Evolutionary conservation across 2,888 invertebrate genomes (phyloP), one percentile per base, ranked within the genome.

Genomic region (Nemoura dubitans): DNA sequence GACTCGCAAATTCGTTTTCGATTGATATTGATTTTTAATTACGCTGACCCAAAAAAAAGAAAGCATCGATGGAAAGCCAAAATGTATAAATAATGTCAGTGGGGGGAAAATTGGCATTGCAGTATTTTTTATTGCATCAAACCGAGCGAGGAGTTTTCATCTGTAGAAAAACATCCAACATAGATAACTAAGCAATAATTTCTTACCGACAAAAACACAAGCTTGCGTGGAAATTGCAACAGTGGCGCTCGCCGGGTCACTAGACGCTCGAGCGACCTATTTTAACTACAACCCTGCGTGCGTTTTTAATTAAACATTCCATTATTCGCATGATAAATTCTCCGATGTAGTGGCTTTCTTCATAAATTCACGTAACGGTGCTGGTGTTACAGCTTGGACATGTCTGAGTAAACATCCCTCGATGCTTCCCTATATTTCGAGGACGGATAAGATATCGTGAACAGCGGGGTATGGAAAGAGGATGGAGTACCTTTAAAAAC

Each of bases 291-390:
- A 6, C 27, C 29, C 27, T 25, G 29, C 78, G 14, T 78, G 10
- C 10, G 5, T 78, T 78, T 78, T 78, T 28, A 26, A 78, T 78
- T 78, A 78, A 27, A 78, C 25, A 14, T 78, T 78, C 28, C 27
- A 78, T 78, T 78, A 81, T 81, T 81, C 81, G 14, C 81, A 0
- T 81, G 81, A 16, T 29, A 29, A 81, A 81, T 30, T 29, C 6
- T 1, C 14, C 21, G 14, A 59, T 59, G 3, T 36, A 36, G 10
- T 36, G 36, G 36, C 3, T 36, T 10, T 6, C 36, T 36, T 36
- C 36, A 36, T 36, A 36, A n/a, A n/a, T n/a, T n/a, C n/a, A 36
- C 36, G 36, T 6, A 36, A 36, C 3, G 36, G 10, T 21, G 21
- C 59, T 36, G 21, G 10, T 16, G 14, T 21, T 7, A 21, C 21